Base-by-base conservation (phyloP, 2,797 vertebrate genomes). In the Nannoperca australis region DNA sequence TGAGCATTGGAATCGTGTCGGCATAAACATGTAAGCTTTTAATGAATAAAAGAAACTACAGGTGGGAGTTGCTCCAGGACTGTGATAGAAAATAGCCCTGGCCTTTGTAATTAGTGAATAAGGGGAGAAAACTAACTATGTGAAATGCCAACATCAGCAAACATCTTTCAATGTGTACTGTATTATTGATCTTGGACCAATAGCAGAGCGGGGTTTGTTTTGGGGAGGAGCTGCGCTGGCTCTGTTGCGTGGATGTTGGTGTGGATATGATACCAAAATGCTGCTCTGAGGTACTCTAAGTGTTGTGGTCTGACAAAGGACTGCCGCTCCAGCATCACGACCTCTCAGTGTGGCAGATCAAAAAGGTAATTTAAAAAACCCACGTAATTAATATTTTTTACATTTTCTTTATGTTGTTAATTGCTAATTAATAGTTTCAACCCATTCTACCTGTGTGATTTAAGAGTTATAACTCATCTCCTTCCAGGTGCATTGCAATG, bases 121-220 rank as follows among this genome's bases (percentile, higher is more conserved):
- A 81, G 66, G 72, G 17, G 18, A 80, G 51, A 63, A 70, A 79
- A 45, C 51, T 34, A 11, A 81, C 61, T 77, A 49, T 65, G 72
- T 83, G 53, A 85, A 90, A 76, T 55, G 67, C 74, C 27, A 8
- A 27, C 59, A 70, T 93, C 91, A 94, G 91, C 93, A 89, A 22
- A 91, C 87, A 68, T 81, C 89, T 85, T 87, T 92, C 81, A 89
- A 65, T 69, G 71, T 80, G 64, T 75, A 69, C 61, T 84, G 79
- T 85, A 90, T 92, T 89, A 87, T 85, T 81, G 82, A 89, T 89
- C 64, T 66, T 6, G 67, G 87, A 62, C 91, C 93, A 93, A 91
- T 93, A 45, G 87, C 70, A 79, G 40, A 27, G 76, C 83, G 1
- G 70, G 59, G 44, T 74, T 79, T 71, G 76, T 83, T 78, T 73